Evolutionary conservation across 2,797 vertebrate genomes (phyloP).

Genomic region (Myotis myotis): DNA sequence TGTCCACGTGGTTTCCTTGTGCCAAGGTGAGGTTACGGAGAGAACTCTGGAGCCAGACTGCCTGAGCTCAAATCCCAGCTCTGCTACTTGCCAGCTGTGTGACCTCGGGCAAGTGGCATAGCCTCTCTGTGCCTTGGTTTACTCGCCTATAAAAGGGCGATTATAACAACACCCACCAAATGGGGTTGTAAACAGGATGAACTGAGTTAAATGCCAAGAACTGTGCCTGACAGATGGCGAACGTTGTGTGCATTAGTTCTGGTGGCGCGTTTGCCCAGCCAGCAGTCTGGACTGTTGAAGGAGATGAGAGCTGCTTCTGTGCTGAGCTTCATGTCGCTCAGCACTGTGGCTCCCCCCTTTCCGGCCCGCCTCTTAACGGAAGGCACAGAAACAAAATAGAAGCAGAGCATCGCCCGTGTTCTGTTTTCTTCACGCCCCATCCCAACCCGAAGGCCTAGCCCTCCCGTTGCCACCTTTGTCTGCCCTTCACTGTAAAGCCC

Average conservation of each 20-base stretch:
- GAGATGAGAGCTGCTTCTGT: rapidly evolving
- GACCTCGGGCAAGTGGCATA: neutral
- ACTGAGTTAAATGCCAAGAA: neutral
- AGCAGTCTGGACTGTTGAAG: neutral
- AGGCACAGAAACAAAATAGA: neutral
- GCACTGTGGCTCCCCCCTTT: neutral
- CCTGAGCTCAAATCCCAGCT: neutral
- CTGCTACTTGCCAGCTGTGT: neutral
- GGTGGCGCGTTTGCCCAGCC: rapidly evolving
- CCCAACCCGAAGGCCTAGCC: rapidly evolving
- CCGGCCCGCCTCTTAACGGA: neutral
- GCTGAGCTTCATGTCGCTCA: neutral
- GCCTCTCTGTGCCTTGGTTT: neutral
- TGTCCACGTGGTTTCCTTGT: neutral
- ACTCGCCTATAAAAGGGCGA: neutral
- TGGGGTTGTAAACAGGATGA: neutral
- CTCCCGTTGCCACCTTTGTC: neutral
- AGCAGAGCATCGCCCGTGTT: too few species aligned
- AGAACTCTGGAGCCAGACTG: neutral
- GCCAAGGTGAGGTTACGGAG: rapidly evolving
- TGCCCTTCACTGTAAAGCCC: neutral
- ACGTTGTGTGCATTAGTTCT: rapidly evolving
- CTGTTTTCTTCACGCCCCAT: neutral
- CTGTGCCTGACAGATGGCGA: rapidly evolving
- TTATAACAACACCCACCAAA: neutral